Evolutionary conservation across 2,113 vertebrate genomes (phyloP).

Genomic region (Corynorhinus townsendii): DNA sequence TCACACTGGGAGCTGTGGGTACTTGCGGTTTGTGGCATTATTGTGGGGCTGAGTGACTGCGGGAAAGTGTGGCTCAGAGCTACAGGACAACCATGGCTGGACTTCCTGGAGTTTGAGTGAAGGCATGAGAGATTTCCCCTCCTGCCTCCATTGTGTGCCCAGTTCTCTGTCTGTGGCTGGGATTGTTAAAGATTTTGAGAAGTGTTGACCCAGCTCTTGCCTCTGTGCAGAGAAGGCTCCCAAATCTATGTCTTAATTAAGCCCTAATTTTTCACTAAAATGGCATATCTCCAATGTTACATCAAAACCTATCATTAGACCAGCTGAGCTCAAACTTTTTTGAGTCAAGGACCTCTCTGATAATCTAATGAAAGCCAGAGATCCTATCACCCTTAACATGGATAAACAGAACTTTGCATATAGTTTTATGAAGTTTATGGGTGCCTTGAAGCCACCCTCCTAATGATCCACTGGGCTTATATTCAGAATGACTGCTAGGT

Average conservation of each 20-base stretch:
- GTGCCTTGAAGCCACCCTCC: neutral
- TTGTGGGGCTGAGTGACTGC: neutral
- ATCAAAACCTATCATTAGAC: neutral
- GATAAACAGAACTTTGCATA: neutral
- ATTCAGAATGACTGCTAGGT: neutral
- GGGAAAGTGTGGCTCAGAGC: neutral
- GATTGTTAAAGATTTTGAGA: neutral
- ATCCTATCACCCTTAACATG: neutral
- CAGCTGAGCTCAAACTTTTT: neutral
- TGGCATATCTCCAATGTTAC: neutral
- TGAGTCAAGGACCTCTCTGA: neutral
- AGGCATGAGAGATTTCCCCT: neutral
- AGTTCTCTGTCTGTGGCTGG: neutral
- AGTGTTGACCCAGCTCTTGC: too few species aligned
- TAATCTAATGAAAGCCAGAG: neutral
- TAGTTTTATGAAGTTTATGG: neutral
- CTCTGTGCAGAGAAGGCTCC: neutral
- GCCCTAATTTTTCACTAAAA: neutral
- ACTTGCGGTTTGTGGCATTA: rapidly evolving
- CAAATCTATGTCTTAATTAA: neutral
- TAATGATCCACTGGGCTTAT: neutral
- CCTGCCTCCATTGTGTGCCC: rapidly evolving
- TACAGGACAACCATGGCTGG: neutral
- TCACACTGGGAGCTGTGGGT: neutral
- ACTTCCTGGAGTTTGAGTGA: neutral